phyloP scores from a whole-genome alignment of 2,888 invertebrate genomes.

The Mythimna ferrago region DNA sequence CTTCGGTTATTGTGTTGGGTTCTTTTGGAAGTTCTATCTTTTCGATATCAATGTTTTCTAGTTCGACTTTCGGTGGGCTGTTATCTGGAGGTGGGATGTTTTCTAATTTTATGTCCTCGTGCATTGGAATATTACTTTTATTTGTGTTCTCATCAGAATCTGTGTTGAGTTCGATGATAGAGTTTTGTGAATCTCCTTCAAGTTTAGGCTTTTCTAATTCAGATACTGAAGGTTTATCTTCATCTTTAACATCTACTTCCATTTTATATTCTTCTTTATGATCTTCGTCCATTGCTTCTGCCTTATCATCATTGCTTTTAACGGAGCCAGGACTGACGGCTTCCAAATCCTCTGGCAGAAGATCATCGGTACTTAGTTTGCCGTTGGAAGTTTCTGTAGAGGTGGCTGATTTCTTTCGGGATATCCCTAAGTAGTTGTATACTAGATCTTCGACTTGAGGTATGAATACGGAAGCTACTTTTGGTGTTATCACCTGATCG shows the following conservation, averaged over 20 bases:
- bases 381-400: slow-evolving; percentile 80
- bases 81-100: slow-evolving; percentile 69
- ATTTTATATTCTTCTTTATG: slow-evolving; percentile 67
- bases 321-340: slow-evolving; percentile 96
- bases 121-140: slow-evolving; percentile 78
- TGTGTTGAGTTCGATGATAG: slow-evolving; percentile 83
- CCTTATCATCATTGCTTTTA: slow-evolving; percentile 89
- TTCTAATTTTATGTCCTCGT: slow-evolving; percentile 83
- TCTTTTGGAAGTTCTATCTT: slow-evolving; percentile 82
- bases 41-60: slow-evolving; percentile 76
- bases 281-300: slow-evolving; percentile 77
- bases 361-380: slow-evolving; percentile 83
- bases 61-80: slow-evolving; percentile 86
- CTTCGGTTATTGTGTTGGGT: slow-evolving; percentile 70
- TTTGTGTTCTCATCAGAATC: slow-evolving; percentile 77
- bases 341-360: slow-evolving; percentile 94
- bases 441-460: slow-evolving; percentile 97
- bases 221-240: slow-evolving; percentile 48
- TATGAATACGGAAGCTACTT: slow-evolving; percentile 96
- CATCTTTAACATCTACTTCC: slow-evolving; percentile 75
- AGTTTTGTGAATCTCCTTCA: slow-evolving; percentile 75
- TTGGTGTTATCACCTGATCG: slow-evolving; percentile 98
- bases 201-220: slow-evolving; percentile 47
- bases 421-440: slow-evolving; percentile 96
- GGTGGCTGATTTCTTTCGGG: slow-evolving; percentile 91